phyloP scores from a whole-genome alignment of 2,888 invertebrate species.

The Podotricha telesiphe region DNA sequence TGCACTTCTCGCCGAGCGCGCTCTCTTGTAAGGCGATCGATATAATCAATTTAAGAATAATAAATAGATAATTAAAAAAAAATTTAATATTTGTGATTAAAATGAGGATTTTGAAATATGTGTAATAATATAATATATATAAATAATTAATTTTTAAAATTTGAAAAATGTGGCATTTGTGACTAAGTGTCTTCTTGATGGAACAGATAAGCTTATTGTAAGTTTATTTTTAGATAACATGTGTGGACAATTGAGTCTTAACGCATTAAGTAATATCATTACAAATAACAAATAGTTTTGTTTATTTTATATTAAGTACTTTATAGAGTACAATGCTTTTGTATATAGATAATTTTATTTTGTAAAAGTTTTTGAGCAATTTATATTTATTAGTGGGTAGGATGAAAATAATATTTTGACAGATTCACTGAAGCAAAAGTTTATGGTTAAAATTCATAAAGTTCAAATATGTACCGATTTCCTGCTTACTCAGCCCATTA shows the following conservation, averaged over 20 bases:
- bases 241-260: slow-evolving; percentile 28
- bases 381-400: slow-evolving; percentile 4
- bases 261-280: not conserved
- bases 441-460: not conserved
- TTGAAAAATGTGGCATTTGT: not conserved
- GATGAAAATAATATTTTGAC: not conserved
- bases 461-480: slow-evolving; percentile 7
- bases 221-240: slow-evolving; percentile 44
- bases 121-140: not conserved
- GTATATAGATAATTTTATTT: not conserved
- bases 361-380: not conserved
- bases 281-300: not conserved
- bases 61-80: slow-evolving; percentile 13
- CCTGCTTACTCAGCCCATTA: slow-evolving; percentile 32
- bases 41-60: slow-evolving; percentile 26
- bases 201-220: slow-evolving; percentile 41
- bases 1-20: slow-evolving; percentile 58
- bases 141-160: not conserved
- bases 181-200: slow-evolving; percentile 29
- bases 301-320: not conserved
- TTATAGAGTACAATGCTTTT: not conserved
- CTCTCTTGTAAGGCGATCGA: slow-evolving; percentile 52
- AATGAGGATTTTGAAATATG: not conserved
- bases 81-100: not conserved
- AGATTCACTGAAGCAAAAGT: not conserved